A percentile compares a stretch with the other conserved stretches of the same genome.
Conservation (phyloP, 2,113 vertebrate genomes). For the Crotalus viridis region DNA sequence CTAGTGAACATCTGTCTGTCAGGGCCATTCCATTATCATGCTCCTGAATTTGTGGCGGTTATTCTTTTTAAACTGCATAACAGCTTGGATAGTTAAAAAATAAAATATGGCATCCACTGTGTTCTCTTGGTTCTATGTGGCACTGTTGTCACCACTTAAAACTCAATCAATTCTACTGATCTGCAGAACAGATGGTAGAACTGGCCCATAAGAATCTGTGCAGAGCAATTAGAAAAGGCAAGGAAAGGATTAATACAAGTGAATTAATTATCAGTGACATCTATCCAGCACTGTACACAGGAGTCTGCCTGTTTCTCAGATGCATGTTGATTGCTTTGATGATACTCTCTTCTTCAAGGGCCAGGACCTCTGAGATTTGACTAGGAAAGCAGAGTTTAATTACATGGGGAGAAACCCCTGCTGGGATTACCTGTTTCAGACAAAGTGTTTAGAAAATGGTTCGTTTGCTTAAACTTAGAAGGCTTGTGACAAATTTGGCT, state of each 20-base stretch:
- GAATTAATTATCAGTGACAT: constrained; percentile 55
- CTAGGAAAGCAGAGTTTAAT: constrained; percentile 47
- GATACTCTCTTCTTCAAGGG: constrained; percentile 16
- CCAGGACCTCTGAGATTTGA: constrained; percentile 6
- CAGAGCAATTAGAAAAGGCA: constrained; percentile 51
- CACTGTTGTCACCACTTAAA: constrained; percentile 56
- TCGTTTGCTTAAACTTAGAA: constrained; percentile 30
- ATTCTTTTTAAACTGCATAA: constrained; percentile 36
- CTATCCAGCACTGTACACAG: background rate
- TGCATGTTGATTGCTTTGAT: constrained; percentile 9
- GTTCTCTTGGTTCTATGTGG: constrained; percentile 34
- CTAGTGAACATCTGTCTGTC: constrained; percentile 34
- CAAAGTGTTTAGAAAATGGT: background rate
- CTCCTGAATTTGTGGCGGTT: background rate
- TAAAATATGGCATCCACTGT: constrained; percentile 44
- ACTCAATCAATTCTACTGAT: constrained; percentile 50
- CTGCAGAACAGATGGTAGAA: constrained; percentile 61
- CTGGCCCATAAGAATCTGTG: constrained; percentile 52
- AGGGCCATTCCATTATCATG: constrained; percentile 12
- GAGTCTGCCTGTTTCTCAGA: constrained; percentile 5
- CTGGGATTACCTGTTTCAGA: background rate
- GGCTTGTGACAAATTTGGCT: background rate
- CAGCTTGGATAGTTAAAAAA: constrained; percentile 60
- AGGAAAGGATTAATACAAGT: constrained; percentile 52
- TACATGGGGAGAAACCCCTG: constrained; percentile 25